Base-by-base conservation (phyloP, 2,797 vertebrate genomes). In the Eulemur mongoz region DNA sequence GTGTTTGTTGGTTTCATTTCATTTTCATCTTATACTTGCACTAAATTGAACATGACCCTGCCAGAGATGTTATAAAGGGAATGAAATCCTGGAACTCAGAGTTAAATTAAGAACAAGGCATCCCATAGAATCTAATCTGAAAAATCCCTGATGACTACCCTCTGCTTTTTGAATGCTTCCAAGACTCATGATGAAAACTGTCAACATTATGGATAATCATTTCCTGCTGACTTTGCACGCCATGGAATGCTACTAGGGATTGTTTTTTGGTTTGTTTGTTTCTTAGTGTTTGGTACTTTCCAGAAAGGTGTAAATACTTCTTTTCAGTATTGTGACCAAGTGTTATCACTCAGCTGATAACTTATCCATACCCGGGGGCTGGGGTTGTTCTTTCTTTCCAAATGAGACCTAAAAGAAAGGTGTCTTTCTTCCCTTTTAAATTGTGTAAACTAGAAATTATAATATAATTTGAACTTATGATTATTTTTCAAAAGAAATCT, bases 141-240 rank as follows among this genome's bases (percentile, higher is more conserved):
- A 95, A 91, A 95, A 97, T 90, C 96, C 93, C 96, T 22, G 75
- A 95, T 95, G 97, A 96, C 96, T 97, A 98, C 98, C 98, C 98
- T 98, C 98, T 97, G 98, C 98, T 98, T 97, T 96, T 95, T 93
- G 91, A 98, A 98, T 98, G 98, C 98, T 97, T 98, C 97, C 91
- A 93, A 97, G 95, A 98, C 97, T 97, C 95, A 97, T 97, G 95
- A 97, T 97, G 98, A 98, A 97, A 98, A 98, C 97, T 97, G 97
- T 98, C 98, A 98, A 97, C 97, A 94, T 98, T 97, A 94, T 91
- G 98, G 98, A 98, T 98, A 98, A 99, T 97, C 98, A 97, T 94
- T 98, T 98, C 96, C 98, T 99, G 99, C 99, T 98, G 97, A 99
- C 98, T 99, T 99, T 99, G 99, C 99, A 99, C 99, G 98, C 98